These are phyloP conservation scores for Panurus biarmicus DNA, from an alignment of 2,113 vertebrate genomes.

Conservation along the genomic window DNA sequence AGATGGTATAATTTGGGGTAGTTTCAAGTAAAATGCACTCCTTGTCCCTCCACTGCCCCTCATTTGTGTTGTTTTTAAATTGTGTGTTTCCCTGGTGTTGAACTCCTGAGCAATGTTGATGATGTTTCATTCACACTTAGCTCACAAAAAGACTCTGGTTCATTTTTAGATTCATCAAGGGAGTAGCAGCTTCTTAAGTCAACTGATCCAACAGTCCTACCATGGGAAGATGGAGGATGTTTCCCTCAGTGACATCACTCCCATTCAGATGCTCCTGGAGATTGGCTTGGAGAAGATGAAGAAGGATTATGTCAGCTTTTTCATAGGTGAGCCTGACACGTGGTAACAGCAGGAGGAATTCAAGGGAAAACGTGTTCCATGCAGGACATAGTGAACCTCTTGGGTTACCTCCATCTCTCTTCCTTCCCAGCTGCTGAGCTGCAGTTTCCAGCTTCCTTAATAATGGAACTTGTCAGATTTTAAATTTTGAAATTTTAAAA, in stretches of 20 bases:
- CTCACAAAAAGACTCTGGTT: not conserved
- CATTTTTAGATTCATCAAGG: conserved; percentile 84
- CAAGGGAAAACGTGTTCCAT: not conserved
- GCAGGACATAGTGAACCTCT: not conserved
- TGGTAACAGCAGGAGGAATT: not conserved
- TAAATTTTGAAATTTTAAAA: not conserved
- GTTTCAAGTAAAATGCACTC: not conserved
- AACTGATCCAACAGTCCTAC: conserved; percentile 88
- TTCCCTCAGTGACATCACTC: conserved; percentile 76
- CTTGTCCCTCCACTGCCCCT: not conserved
- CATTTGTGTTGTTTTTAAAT: not conserved
- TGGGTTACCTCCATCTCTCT: not conserved
- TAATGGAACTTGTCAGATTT: not conserved
- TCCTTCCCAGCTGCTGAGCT: not conserved
- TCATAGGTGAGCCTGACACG: conserved; percentile 79
- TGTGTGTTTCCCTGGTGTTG: not conserved
- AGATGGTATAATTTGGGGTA: not conserved
- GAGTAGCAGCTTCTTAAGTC: conserved; percentile 85
- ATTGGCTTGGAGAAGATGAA: conserved; percentile 94
- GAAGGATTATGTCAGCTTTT: conserved; percentile 93
- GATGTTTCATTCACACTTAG: not conserved
- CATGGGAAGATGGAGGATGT: conserved; percentile 74
- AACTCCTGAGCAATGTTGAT: not conserved
- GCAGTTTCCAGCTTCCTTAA: not conserved
- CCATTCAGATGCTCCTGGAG: conserved; percentile 89